Conservation (phyloP, 1,140 invertebrate genomes). For the Zaprionus africanus region DNA sequence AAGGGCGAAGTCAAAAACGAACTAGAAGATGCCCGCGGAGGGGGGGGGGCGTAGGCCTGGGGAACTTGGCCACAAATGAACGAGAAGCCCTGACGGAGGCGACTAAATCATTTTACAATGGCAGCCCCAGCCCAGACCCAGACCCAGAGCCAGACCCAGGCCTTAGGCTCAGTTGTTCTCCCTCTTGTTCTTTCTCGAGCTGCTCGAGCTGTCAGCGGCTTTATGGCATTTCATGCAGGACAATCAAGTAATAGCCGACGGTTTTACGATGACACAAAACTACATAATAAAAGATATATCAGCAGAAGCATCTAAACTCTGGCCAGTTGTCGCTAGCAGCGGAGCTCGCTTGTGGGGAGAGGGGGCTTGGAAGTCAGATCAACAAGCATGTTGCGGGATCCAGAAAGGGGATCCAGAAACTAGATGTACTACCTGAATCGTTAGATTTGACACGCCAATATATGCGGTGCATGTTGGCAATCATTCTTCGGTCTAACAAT, state of each 20-base stretch:
- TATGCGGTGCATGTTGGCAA: slow-evolving; percentile 71
- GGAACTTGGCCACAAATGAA: slow-evolving; percentile 57
- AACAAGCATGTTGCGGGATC: slow-evolving; percentile 53
- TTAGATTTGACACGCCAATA: slow-evolving; percentile 66
- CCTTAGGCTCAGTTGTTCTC: slow-evolving; percentile 2
- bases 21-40: background rate
- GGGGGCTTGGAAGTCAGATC: slow-evolving; percentile 22
- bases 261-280: slow-evolving; percentile 80
- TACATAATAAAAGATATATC: slow-evolving; percentile 82
- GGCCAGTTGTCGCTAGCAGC: slow-evolving; percentile 3
- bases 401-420: background rate
- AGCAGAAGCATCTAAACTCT: slow-evolving; percentile 30
- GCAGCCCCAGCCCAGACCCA: slow-evolving; percentile 5
- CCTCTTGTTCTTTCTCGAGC: background rate
- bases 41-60: background rate
- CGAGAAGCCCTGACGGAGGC: slow-evolving; percentile 37
- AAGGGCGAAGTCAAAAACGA: slow-evolving; percentile 21
- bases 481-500: slow-evolving; percentile 68
- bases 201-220: slow-evolving; percentile 55
- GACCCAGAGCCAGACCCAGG: slow-evolving; percentile 18
- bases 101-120: slow-evolving; percentile 82
- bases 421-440: slow-evolving; percentile 59
- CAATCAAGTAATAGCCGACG: slow-evolving; percentile 80
- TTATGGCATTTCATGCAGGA: slow-evolving; percentile 77
- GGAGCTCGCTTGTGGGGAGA: background rate